phyloP scores from a whole-genome alignment of 2,113 vertebrate genomes.

The Lepus timidus region DNA sequence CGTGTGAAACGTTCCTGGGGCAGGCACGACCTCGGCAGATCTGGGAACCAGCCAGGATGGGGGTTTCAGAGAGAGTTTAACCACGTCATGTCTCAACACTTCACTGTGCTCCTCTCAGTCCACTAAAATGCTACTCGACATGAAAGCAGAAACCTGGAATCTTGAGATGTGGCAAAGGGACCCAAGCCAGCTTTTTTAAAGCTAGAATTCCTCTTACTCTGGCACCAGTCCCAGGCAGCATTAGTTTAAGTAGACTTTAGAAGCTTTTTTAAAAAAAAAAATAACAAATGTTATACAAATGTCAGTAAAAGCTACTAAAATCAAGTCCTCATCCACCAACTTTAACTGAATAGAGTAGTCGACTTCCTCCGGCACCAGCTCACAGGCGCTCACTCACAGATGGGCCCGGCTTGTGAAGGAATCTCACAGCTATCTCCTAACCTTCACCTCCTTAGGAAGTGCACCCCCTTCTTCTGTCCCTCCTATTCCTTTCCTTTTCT shows the following conservation, averaged over 20 bases:
- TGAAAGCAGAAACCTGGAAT: background rate
- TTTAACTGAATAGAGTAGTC: background rate
- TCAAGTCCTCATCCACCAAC: background rate
- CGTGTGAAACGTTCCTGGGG: background rate
- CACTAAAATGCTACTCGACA: background rate
- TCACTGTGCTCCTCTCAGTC: background rate
- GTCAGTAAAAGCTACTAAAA: slow-evolving; percentile 11
- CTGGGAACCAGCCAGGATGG: background rate
- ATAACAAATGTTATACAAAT: background rate
- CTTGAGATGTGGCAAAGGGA: background rate
- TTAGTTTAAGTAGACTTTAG: background rate
- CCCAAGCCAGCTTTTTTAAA: background rate
- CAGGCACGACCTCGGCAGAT: background rate
- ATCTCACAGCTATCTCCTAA: background rate
- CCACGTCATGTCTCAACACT: background rate
- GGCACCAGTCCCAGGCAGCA: background rate
- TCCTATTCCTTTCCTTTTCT: background rate
- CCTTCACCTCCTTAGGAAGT: background rate
- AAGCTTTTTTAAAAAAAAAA: background rate
- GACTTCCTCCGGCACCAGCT: background rate
- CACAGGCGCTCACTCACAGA: too few relatives aligned
- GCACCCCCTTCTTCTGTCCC: background rate
- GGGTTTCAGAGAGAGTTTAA: background rate
- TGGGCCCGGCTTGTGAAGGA: background rate
- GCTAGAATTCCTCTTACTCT: background rate